phyloP scores from a whole-genome alignment of 37 sponge, comb jelly and placozoan species.

The Corticium candelabrum region DNA sequence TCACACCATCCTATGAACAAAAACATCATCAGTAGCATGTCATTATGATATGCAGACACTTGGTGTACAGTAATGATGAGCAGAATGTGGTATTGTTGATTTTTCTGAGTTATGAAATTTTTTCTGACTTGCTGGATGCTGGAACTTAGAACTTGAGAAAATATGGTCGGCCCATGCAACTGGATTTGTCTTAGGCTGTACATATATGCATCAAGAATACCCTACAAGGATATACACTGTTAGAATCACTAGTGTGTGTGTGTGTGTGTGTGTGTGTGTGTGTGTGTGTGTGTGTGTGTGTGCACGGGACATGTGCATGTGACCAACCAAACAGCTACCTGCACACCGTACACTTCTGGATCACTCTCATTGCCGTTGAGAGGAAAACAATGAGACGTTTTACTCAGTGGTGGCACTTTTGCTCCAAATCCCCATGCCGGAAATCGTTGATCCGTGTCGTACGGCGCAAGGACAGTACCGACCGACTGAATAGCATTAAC shows the following conservation, averaged over 20 bases:
- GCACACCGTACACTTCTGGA: constrained; percentile 33
- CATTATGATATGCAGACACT: neutral
- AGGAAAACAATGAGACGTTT: constrained; percentile 33
- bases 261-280: too few species aligned
- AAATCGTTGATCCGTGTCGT: constrained; percentile 18
- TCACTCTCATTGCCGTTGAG: constrained; percentile 18
- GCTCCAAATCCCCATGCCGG: constrained; percentile 39
- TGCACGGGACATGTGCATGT: too few species aligned
- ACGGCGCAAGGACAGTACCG: neutral
- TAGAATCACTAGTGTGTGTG: too few species aligned
- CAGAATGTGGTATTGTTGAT: neutral
- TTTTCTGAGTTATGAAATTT: neutral
- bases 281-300: too few species aligned
- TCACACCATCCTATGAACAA: constrained; percentile 28
- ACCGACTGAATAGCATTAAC: neutral
- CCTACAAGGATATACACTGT: too few species aligned
- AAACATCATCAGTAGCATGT: too few species aligned
- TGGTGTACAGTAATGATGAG: neutral
- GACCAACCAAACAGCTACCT: too few species aligned
- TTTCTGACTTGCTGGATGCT: neutral
- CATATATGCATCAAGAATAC: neutral
- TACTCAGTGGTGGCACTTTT: constrained; percentile 7
- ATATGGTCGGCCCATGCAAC: neutral
- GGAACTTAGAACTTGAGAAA: neutral
- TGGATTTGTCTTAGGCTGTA: neutral